These are phyloP conservation scores for Diplogasteroides magnus DNA, from an alignment of 1,140 invertebrate species.

Conservation along the genomic window DNA sequence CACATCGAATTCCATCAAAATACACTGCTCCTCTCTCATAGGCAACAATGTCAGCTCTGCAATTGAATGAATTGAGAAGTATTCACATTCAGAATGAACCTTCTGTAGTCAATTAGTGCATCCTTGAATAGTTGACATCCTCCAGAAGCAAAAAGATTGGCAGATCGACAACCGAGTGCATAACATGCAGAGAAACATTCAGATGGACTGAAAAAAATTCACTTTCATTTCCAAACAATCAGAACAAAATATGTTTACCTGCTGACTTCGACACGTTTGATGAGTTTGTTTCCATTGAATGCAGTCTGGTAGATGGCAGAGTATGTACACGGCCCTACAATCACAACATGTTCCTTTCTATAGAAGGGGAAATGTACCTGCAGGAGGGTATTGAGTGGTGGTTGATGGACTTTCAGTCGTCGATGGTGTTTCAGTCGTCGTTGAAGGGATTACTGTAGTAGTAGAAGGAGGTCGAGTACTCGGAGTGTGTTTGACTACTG, in stretches of 20 bases:
- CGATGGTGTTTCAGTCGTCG: conserved; percentile 7
- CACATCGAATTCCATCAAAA: conserved; percentile 51
- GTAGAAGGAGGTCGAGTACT: background rate
- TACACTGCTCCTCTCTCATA: conserved; percentile 47
- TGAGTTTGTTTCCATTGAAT: conserved; percentile 40
- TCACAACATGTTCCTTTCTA: too few relatives aligned
- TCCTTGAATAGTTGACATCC: conserved; percentile 48
- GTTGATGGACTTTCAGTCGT: conserved; percentile 22
- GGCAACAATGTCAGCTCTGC: conserved; percentile 43
- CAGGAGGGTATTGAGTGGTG: conserved; percentile 37
- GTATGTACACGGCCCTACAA: conserved; percentile 29
- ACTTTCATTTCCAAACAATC: too few relatives aligned
- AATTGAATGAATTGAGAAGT: background rate
- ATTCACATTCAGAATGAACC: background rate
- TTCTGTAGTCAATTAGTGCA: conserved; percentile 48
- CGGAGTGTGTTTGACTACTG: too few relatives aligned
- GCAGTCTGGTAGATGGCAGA: conserved; percentile 48
- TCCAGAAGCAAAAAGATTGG: conserved; percentile 46
- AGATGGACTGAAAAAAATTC: conserved; percentile 35
- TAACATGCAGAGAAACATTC: conserved; percentile 52
- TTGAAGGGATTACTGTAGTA: background rate
- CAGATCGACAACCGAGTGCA: conserved; percentile 44
- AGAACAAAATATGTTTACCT: conserved; percentile 42
- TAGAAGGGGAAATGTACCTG: conserved; percentile 23
- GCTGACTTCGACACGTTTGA: conserved; percentile 41